Base-by-base conservation (phyloP, 1,140 invertebrate species). In the Aphaenogaster ashmeadi region DNA sequence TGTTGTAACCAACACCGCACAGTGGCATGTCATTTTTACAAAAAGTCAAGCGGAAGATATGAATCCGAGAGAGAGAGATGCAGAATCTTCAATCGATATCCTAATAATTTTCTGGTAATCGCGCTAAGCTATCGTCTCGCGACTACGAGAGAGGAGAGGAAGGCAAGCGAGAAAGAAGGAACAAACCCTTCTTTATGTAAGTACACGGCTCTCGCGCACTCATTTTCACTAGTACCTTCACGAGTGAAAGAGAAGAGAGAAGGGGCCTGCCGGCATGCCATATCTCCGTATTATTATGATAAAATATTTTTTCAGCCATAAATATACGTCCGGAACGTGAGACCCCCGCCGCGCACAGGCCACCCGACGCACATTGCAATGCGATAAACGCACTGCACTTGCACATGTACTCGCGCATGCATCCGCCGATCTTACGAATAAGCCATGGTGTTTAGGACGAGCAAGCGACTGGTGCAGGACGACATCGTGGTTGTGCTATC, bases 251-350 rank as follows among this genome's bases (percentile, higher is more conserved):
- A 33, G 81, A 83, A 47, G 50, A 67, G 62, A 27, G 86, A 85
- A 84, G n/a, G 52, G 47, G 87, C 88, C 90, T 93, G 91, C 89
- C 90, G 89, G 75, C 88, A 77, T 89, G 77, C 88, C 91, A 92
- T 92, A 91, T 93, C 92, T 92, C 83, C 69, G 86, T 85, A 91
- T 95, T 94, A 94, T 95, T 94, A 94, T 93, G 93, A 95, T 94
- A 94, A 93, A 94, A 92, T 91, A 94, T 91, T 94, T 94, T 94
- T 94, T 91, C 90, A 86, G 89, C 88, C 93, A 93, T 94, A 95
- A 94, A 95, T 95, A 94, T 72, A 94, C 93, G 88, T 92, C 90
- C 88, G 86, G 85, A 90, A 91, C 87, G 86, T 86, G 90, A 88
- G 90, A 94, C 94, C 94, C 94, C 94, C 90, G 94, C 88, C 90